Conservation (phyloP, 2,888 invertebrate species). For the Limenitis camilla region DNA sequence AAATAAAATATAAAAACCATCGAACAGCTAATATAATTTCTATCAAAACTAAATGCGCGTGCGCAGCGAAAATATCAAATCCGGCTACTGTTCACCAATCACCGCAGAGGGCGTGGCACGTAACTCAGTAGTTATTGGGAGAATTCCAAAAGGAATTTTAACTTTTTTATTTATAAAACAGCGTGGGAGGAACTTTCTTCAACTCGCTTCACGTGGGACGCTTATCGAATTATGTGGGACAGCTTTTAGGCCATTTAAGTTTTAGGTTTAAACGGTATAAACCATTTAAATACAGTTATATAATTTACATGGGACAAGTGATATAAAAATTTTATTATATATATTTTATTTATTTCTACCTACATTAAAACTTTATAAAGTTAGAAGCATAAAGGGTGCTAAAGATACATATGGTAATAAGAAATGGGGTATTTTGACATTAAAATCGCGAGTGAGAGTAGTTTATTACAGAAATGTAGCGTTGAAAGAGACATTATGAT, state of each 20-base stretch:
- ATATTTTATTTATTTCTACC: too few species aligned
- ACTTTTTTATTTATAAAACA: constrained; percentile 39
- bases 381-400: too few species aligned
- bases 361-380: too few species aligned
- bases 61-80: constrained; percentile 39
- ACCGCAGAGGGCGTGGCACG: constrained; percentile 57
- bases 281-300: too few species aligned
- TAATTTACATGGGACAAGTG: too few species aligned
- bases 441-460: too few species aligned
- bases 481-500: too few species aligned
- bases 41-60: constrained; percentile 13
- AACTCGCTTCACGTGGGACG: constrained; percentile 58
- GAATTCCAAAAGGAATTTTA: constrained; percentile 51
- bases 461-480: too few species aligned
- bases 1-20: too few species aligned
- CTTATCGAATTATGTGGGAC: constrained; percentile 6
- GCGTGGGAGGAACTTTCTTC: constrained; percentile 72
- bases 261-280: background rate
- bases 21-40: background rate
- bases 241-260: background rate
- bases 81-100: constrained; percentile 65
- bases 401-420: too few species aligned
- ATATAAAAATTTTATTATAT: too few species aligned
- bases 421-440: too few species aligned
- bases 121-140: constrained; percentile 61